Evolutionary conservation across 2,888 invertebrate genomes (phyloP), one percentile per base, ranked within the genome.

Genomic region (Apoda limacodes): DNA sequence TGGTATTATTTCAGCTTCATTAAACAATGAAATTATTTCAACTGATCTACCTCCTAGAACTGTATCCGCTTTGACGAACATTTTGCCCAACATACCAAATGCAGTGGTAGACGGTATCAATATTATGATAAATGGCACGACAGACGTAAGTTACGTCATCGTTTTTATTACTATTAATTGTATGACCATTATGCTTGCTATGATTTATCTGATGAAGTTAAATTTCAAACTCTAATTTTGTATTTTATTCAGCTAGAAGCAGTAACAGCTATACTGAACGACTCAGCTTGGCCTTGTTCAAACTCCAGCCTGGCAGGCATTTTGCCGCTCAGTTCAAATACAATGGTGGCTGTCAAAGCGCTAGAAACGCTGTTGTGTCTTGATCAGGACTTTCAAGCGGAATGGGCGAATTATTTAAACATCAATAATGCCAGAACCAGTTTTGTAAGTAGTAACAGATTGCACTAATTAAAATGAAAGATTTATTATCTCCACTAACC

Each of bases 221-320:
- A n/a, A n/a, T n/a, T n/a, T n/a, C n/a, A n/a, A n/a, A n/a, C n/a
- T n/a, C n/a, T n/a, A n/a, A n/a, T n/a, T n/a, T n/a, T n/a, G n/a
- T n/a, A n/a, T n/a, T n/a, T n/a, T n/a, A n/a, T n/a, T n/a, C n/a
- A n/a, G n/a, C n/a, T n/a, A n/a, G n/a, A n/a, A n/a, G n/a, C n/a
- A n/a, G 57, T 84, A 40, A 66, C 76, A 24, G 46, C 65, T 0
- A 46, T 82, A 11, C 46, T 78, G 39, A 70, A 74, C 39, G 52
- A 60, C 0, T 62, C 69, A 1, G 54, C 62, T 0, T 84, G 84
- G 84, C 84, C 85, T 0, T 85, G 85, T 37, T 57, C 75, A 5
- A 43, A 46, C 2, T 50, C 53, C 20, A 75, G 83, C 30, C 28
- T 81, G 6, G 60, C 75, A 0, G 50, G 54, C 1, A 41, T 69